Percentiles rank a stretch among this genome's conserved stretches.
phyloP scores from a whole-genome alignment of 2,888 invertebrate genomes.

The Drosophila multiciliata region DNA sequence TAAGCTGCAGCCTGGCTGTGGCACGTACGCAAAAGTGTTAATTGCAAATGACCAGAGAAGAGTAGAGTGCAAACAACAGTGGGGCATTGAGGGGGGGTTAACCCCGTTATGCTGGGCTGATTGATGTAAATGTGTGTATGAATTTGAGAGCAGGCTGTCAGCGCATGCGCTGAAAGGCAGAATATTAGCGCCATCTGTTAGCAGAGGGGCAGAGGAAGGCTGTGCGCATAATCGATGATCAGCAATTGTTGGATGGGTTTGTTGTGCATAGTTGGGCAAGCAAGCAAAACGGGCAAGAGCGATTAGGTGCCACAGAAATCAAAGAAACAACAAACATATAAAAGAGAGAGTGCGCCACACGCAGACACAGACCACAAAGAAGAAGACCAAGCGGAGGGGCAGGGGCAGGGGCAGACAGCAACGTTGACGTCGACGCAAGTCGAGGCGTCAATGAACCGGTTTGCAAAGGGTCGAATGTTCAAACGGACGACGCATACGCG shows the following conservation, averaged over 20 bases:
- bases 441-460: constrained; percentile 66
- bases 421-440: constrained; percentile 2
- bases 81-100: not conserved
- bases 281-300: constrained; percentile 1
- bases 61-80: constrained; percentile 6
- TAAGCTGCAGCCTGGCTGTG: constrained; percentile 54
- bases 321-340: constrained; percentile 4
- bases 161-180: constrained; percentile 51
- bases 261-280: constrained; percentile 25
- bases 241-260: constrained; percentile 71
- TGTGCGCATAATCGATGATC: constrained; percentile 62
- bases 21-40: constrained; percentile 82
- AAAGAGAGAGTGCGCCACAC: constrained; percentile 73
- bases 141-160: constrained; percentile 26
- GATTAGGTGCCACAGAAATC: constrained; percentile 2
- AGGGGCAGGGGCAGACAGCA: constrained; percentile 27
- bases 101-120: constrained; percentile 48
- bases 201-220: not conserved
- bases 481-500: constrained; percentile 75
- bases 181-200: constrained; percentile 1
- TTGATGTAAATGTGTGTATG: constrained; percentile 51
- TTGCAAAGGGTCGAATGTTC: constrained; percentile 73
- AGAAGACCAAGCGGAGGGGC: constrained; percentile 8
- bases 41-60: constrained; percentile 76
- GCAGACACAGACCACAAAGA: constrained; percentile 29